A percentile compares a stretch with the other conserved stretches of the same genome.
These are phyloP conservation scores for Plecotus auritus DNA, from an alignment of 2,113 vertebrate species.

Conservation along the genomic window DNA sequence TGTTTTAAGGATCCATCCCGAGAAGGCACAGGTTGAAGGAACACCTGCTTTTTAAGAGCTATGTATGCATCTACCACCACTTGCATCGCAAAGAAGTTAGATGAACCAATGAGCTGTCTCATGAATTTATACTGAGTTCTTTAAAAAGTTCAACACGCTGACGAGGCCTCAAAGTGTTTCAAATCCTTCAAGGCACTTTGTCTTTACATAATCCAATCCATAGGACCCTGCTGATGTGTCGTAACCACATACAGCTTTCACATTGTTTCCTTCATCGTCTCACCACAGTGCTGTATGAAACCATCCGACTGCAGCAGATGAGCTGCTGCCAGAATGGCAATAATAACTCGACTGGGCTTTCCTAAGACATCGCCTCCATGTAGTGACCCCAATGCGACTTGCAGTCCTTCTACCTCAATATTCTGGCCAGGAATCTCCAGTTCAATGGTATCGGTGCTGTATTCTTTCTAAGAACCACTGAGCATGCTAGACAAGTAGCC, in stretches of 20 bases:
- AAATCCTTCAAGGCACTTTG: slow-evolving; percentile 97
- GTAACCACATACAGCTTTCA: slow-evolving; percentile 92
- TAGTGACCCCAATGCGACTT: neutral
- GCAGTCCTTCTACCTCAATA: neutral
- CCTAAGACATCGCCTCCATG: neutral
- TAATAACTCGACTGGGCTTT: neutral
- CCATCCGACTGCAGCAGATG: slow-evolving; percentile 80
- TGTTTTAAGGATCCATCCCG: slow-evolving; percentile 95
- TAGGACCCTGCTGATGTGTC: slow-evolving; percentile 91
- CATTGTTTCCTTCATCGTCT: slow-evolving; percentile 96
- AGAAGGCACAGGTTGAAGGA: slow-evolving; percentile 92
- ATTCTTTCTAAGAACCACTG: neutral
- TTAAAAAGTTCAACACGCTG: slow-evolving; percentile 95
- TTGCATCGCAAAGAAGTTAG: slow-evolving; percentile 97
- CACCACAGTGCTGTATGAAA: slow-evolving; percentile 95
- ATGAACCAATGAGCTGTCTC: slow-evolving; percentile 93
- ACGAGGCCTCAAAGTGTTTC: slow-evolving; percentile 97
- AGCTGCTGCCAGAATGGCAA: neutral
- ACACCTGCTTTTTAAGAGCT: slow-evolving; percentile 98
- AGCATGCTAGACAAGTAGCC: neutral
- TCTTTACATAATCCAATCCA: slow-evolving; percentile 93
- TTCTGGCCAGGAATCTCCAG: neutral
- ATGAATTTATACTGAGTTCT: slow-evolving; percentile 92
- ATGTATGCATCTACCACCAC: slow-evolving; percentile 98
- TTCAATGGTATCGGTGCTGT: neutral